Evolutionary conservation across 2,113 vertebrate genomes (phyloP).

Genomic region (Riparia riparia): DNA sequence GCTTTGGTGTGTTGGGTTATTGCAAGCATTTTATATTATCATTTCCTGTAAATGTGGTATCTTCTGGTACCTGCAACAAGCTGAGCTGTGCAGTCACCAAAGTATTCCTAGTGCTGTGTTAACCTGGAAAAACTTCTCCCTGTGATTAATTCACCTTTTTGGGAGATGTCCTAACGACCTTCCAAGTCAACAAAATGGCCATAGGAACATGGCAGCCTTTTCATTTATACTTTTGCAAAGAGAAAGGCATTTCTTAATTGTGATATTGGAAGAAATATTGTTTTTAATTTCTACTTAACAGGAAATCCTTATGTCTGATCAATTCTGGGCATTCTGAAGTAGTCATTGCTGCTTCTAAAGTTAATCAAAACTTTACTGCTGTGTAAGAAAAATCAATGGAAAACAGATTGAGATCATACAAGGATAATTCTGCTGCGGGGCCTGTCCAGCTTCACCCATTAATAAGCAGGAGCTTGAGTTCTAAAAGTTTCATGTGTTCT

Average conservation of each 20-base stretch:
- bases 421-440: constrained; percentile 1
- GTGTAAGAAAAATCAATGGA: constrained; percentile 55
- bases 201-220: neutral
- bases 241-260: constrained; percentile 44
- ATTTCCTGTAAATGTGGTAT: neutral
- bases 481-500: neutral
- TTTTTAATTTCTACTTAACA: constrained; percentile 73
- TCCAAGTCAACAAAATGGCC: neutral
- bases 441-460: neutral
- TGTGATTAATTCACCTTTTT: neutral
- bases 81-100: neutral
- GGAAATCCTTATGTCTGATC: constrained; percentile 75
- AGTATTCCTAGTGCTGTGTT: neutral
- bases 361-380: constrained; percentile 65
- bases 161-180: neutral
- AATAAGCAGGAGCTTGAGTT: neutral
- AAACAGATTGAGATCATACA: constrained; percentile 30
- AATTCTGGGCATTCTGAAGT: constrained; percentile 59
- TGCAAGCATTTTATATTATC: neutral
- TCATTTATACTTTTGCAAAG: neutral
- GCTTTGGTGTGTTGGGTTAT: neutral
- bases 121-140: neutral
- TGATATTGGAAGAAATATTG: constrained; percentile 70
- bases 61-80: neutral
- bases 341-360: constrained; percentile 52